Conservation (phyloP, 2,797 vertebrate species). For the Phataginus tricuspis region DNA sequence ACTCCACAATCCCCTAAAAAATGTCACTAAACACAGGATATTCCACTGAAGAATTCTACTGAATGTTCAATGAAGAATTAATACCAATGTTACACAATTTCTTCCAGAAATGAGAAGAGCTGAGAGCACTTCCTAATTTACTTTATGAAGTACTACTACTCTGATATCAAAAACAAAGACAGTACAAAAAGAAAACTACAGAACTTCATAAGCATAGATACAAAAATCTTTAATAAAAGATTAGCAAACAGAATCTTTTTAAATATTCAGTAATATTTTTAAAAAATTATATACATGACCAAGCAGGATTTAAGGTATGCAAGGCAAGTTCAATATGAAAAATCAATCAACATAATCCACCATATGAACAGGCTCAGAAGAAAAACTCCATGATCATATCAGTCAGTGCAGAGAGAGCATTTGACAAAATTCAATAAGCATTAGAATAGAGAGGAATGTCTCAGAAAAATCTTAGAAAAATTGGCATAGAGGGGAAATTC, state of each 20-base stretch:
- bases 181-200: neutral
- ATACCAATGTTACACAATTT: neutral
- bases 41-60: neutral
- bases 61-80: neutral
- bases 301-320: neutral
- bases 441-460: neutral
- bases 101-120: neutral
- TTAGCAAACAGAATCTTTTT: neutral
- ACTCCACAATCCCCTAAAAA: neutral
- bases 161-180: neutral
- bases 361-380: neutral
- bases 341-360: neutral
- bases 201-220: neutral
- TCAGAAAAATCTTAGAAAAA: conserved; percentile 1
- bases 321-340: neutral
- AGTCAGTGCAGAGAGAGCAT: neutral
- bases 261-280: neutral
- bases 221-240: neutral
- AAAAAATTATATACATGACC: neutral
- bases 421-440: neutral
- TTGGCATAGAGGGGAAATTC: neutral
- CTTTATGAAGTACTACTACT: neutral
- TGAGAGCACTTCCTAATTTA: neutral
- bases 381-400: neutral
- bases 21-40: neutral